Percentiles rank a stretch among this genome's conserved stretches.
Evolutionary conservation across 2,113 vertebrate species (phyloP).

Genomic region (Hyla sarda): DNA sequence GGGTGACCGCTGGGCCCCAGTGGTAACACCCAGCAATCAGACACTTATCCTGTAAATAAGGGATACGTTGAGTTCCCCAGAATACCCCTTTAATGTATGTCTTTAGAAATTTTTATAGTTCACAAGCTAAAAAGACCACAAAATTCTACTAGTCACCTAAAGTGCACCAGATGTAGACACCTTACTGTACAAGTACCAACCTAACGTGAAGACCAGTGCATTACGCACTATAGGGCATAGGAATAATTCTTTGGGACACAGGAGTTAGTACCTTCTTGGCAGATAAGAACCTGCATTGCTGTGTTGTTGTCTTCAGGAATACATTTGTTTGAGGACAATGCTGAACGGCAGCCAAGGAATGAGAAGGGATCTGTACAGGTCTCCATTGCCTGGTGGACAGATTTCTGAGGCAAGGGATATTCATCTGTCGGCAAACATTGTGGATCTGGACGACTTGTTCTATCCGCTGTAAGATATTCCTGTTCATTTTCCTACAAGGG

Average conservation of each 20-base stretch:
- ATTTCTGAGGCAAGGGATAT: conserved; percentile 54
- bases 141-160: no score
- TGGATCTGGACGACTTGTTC: conserved; percentile 63
- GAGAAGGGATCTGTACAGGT: conserved; percentile 50
- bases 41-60: no score
- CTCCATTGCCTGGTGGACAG: conserved; percentile 62
- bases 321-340: conserved; percentile 55
- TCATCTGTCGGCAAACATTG: conserved; percentile 62
- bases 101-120: no score
- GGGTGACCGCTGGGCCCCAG: no score
- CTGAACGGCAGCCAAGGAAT: neutral
- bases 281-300: conserved; percentile 62
- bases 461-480: conserved; percentile 60
- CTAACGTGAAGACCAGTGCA: neutral
- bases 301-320: neutral
- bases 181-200: no score
- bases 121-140: no score
- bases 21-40: no score
- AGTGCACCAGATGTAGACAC: no score
- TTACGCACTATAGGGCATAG: neutral
- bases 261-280: conserved; percentile 67
- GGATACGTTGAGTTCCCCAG: no score
- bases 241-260: neutral
- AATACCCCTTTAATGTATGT: no score
- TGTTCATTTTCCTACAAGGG: conserved; percentile 66